Evolutionary conservation across 2,888 invertebrate genomes (phyloP), one percentile per base, ranked within the genome.

Genomic region (Alviniconcha strummeri): DNA sequence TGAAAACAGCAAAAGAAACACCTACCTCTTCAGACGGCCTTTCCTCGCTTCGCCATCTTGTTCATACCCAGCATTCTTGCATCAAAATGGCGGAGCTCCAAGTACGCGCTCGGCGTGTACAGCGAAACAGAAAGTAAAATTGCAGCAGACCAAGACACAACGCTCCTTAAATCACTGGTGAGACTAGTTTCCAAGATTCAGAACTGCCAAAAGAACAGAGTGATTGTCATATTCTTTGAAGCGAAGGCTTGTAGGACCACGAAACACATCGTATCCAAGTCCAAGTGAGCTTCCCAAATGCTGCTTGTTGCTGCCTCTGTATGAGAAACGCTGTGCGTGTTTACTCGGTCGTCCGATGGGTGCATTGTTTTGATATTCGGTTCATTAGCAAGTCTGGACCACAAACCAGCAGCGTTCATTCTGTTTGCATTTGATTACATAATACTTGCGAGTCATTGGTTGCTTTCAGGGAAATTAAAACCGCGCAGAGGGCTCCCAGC

Each of bases 11-110:
- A 77, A 82, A 82, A 77, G 84, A 84, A 85, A 85, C 57, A 78
- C 85, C 83, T 74, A 85, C 85, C 85, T 85, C 81, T 81, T 85
- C 78, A 75, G 15, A 80, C 85, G 83, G 85, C 80, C 85, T 85
- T 71, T 84, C 84, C 83, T 81, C 82, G 84, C 64, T 83, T 85
- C 85, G 85, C 85, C 85, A 85, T 85, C 84, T 85, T 85, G 85
- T 83, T 84, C 85, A 83, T 85, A 84, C 85, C 85, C 85, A 85
- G 84, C 82, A 85, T 85, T 84, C 85, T 83, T 64, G 36, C 72
- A 72, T 82, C 85, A 85, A 85, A 67, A 85, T 85, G 85, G 85
- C 85, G 85, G 82, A 77, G 77, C 64, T 79, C 82, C 64, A 83
- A 85, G 74, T 80, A 76, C 82, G 82, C 76, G 77, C 75, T 52